phyloP scores from a whole-genome alignment of 2,888 invertebrate genomes.

The Ophraella communa region DNA sequence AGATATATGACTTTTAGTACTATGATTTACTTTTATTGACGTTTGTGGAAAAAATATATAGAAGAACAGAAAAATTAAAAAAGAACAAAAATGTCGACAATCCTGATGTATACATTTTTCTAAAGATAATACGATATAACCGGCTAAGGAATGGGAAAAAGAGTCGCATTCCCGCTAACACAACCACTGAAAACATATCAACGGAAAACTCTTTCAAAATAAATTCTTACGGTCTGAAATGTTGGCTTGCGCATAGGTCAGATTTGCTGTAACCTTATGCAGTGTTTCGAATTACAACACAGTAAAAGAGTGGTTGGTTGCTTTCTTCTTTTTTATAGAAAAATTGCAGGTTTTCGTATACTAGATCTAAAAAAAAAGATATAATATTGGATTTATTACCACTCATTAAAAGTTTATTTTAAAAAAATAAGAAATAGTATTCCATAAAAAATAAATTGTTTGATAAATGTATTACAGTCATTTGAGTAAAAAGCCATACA shows the following conservation, averaged over 20 bases:
- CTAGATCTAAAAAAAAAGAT: no score
- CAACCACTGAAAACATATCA: constrained; percentile 6
- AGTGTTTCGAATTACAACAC: constrained; percentile 3
- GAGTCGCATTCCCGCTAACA: constrained; percentile 9
- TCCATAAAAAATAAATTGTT: no score
- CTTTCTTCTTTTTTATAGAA: neutral
- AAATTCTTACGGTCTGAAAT: constrained; percentile 14
- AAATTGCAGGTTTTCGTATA: neutral
- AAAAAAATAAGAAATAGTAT: no score
- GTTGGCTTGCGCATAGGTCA: constrained; percentile 7
- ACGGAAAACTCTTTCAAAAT: constrained; percentile 17
- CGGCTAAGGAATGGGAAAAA: neutral
- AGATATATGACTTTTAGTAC: no score
- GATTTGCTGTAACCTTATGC: constrained; percentile 6
- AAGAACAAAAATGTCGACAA: neutral
- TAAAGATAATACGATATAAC: constrained; percentile 2
- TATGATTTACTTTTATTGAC: no score
- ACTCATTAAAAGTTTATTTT: no score
- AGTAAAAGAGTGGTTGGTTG: no score
- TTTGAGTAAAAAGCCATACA: no score
- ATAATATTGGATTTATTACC: no score
- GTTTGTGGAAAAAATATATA: no score
- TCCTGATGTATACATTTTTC: constrained; percentile 1
- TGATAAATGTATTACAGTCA: no score
- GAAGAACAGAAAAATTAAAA: no score